These are phyloP conservation scores for Arrhopalites spinosus DNA, from an alignment of 2,888 invertebrate genomes.

Conservation along the genomic window DNA sequence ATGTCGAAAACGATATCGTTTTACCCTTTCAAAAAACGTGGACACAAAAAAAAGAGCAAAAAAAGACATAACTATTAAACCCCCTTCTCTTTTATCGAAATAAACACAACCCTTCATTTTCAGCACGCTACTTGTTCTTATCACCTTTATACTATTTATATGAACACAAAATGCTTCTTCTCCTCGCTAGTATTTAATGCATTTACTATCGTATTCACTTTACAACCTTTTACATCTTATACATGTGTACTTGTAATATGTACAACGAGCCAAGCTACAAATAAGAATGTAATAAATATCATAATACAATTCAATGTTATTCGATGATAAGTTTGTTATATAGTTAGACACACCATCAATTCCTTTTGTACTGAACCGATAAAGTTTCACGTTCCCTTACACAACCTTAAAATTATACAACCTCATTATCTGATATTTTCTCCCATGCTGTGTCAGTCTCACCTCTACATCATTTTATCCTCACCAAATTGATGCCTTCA, in stretches of 20 bases:
- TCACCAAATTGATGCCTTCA: neutral
- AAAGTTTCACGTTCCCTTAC: neutral
- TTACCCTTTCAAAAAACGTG: neutral
- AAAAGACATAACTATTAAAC: too few species aligned
- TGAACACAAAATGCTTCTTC: conserved; percentile 7
- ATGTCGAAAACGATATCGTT: conserved; percentile 11
- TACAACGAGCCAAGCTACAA: too few species aligned
- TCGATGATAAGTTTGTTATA: too few species aligned
- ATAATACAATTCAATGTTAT: conserved; percentile 15
- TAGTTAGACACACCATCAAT: neutral
- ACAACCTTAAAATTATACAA: too few species aligned
- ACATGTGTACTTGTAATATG: neutral
- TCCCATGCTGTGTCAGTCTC: conserved; percentile 9
- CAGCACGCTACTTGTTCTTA: conserved; percentile 42
- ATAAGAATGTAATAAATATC: neutral
- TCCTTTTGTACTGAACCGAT: neutral
- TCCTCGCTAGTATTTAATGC: neutral
- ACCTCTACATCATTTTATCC: neutral
- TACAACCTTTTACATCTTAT: conserved; percentile 4
- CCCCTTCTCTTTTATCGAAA: too few species aligned
- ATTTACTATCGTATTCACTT: neutral
- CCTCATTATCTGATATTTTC: conserved; percentile 15
- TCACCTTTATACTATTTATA: conserved; percentile 20
- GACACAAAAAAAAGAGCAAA: neutral
- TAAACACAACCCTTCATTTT: conserved; percentile 44